Evolutionary conservation across 2,888 invertebrate genomes (phyloP), one percentile per base, ranked within the genome.

Genomic region (Physocephala rufipes): DNA sequence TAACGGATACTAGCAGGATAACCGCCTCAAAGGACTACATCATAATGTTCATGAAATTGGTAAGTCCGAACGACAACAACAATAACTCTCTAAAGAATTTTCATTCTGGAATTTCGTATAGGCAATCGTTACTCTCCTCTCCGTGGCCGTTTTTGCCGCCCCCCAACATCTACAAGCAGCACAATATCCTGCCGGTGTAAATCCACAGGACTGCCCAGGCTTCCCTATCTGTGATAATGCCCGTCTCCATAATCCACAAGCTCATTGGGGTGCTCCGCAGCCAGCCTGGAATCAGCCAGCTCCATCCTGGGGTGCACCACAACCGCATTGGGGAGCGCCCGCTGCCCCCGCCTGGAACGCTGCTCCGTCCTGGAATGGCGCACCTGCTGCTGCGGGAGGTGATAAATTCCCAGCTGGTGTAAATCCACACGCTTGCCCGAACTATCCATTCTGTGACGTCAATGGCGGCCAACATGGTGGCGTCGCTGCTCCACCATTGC

Each of bases 211-310:
- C 74, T 88, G 88, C 75, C 88, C 88, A 76, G 84, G 84, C 77
- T 88, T 87, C 76, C 88, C 88, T 76, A 84, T 86, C 82, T 88
- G 88, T 82, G 87, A 87, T 83, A 87, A 87, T 78, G 84, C 83
- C n/a, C 81, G 86, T 43, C 78, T 87, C 75, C 85, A 86, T 76
- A 84, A 79, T 77, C 83, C 82, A 47, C 83, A 83, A 49, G 76
- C 84, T 53, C 82, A 83, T 73, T 85, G 85, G 84, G 80, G 78
- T 72, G 77, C 82, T 65, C 83, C 83, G 1, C 78, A 79, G 55
- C 81, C 78, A 16, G 55, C 74, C 26, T 65, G 74, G 4, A 76
- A 76, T 78, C 79, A 79, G 72, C 78, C 79, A 58, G 78, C 79
- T 70, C 81, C 78, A 19, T 77, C 79, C 53, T 80, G 80, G 81